phyloP scores from a whole-genome alignment of 2,113 vertebrate species.

The Isurus oxyrinchus region DNA sequence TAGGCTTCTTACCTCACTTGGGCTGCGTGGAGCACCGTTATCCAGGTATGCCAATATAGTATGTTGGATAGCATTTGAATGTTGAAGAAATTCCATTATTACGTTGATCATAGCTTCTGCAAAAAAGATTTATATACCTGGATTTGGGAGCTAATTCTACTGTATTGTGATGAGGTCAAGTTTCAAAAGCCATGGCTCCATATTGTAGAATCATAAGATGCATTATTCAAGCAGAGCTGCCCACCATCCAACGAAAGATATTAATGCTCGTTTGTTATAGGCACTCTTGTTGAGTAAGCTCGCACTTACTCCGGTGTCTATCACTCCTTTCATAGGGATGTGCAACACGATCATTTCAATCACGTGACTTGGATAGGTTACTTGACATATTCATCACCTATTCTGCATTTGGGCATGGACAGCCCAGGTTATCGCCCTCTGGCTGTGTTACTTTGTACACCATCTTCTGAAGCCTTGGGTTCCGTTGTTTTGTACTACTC shows the following conservation, averaged over 20 bases:
- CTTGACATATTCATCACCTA: neutral
- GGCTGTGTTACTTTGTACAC: neutral
- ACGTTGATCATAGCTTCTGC: neutral
- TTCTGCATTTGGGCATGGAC: neutral
- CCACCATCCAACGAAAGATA: neutral
- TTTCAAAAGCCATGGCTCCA: slow-evolving; percentile 26
- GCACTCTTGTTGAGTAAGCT: slow-evolving; percentile 18
- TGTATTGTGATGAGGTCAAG: neutral
- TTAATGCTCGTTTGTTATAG: neutral
- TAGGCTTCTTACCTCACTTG: slow-evolving; percentile 22
- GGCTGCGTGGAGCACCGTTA: slow-evolving; percentile 5
- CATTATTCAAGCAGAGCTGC: neutral
- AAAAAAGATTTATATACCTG: neutral
- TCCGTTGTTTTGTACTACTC: neutral
- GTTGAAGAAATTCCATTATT: slow-evolving; percentile 27
- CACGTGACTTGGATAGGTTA: neutral
- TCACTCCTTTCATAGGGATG: neutral
- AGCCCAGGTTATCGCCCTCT: neutral
- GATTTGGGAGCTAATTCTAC: slow-evolving; percentile 2
- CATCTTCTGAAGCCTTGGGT: neutral
- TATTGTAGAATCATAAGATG: neutral
- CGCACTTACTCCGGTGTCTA: slow-evolving; percentile 17
- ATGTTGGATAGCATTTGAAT: neutral
- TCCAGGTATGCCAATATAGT: slow-evolving; percentile 17
- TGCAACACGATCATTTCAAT: neutral